Evolutionary conservation across 2,797 vertebrate genomes (phyloP), one percentile per base, ranked within the genome.

Genomic region (Okamejei kenojei): DNA sequence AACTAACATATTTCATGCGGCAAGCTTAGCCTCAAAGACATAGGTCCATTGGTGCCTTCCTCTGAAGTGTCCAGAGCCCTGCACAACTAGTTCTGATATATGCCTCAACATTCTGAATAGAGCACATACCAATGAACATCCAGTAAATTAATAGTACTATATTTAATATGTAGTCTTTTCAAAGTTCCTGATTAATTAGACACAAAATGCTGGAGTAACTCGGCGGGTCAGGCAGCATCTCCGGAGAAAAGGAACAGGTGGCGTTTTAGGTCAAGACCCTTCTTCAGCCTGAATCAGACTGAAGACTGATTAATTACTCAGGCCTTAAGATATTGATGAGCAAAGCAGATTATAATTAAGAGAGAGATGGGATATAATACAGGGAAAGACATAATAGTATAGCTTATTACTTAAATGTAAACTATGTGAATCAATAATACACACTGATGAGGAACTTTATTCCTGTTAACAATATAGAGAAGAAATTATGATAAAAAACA

Each of bases 31-130:
- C 29, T 86, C 3, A 63, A 17, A 13, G 29, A 21, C 32, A 15
- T 32, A n/a, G 29, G n/a, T 88, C 61, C 32, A 88, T 17, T 32
- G 58, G 13, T 65, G 84, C 29, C 63, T 65, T 32, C 32, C 17
- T 65, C 63, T 88, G 63, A 88, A 65, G 58, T 63, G 26, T 65
- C 82, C 29, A 65, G 32, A 63, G 15, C 58, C 61, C 15, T 88
- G 61, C 26, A 65, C 58, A 88, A 65, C 13, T 63, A 88, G 58
- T 32, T 88, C 61, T 88, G 29, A 88, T 88, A 38, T 86, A 86
- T 17, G 61, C 26, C 84, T 88, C 84, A 88, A 61, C 84, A n/a
- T n/a, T 19, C 19, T 88, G 29, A 88, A 88, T 65, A 58, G 82
- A 63, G 11, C 26, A 63, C 82, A n/a, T 86, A 63, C 17, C 84